Base-by-base conservation (phyloP, 2,113 vertebrate genomes). In the Sinocyclocheilus rhinocerous region DNA sequence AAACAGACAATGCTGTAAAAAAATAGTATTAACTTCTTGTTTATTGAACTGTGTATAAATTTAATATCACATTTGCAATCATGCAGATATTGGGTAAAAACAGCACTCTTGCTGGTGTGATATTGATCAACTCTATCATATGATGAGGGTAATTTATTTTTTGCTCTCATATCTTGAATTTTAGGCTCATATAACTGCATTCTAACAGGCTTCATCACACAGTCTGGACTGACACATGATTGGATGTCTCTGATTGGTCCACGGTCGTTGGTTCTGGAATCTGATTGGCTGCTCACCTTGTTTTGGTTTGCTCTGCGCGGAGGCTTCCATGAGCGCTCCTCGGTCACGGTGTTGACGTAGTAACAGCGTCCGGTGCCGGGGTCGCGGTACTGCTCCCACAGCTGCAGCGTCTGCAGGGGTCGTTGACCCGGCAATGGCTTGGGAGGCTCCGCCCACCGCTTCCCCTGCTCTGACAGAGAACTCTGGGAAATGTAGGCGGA, bases 271-370 rank as follows among this genome's bases (percentile, higher is more conserved):
- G 18, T 22, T 22, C 18, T 4, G 0, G 4, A 18, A 39, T 22
- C 33, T 22, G 69, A 72, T 72, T 72, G 69, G 33, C 4, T 4
- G 18, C 61, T 85, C 77, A 89, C 86, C 86, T 0, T 84, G 45
- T 70, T 65, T 55, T 57, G 45, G 29, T 13, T 93, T 24, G 92
- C 89, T 70, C 90, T 90, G 1, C 96, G 95, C 0, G 96, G 96
- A 0, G 96, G 96, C 86, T 97, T 97, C 96, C 96, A 97, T 65
- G 97, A 97, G 81, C 94, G 96, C 87, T 94, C 95, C 76, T 95
- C 94, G 0, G 96, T 97, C 63, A 94, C 84, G 87, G 88, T 94
- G 86, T 96, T 94, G 88, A 96, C 90, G 52, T 96, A 97, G 89
- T 92, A 96, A 89, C 88, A 93, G 89, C 96, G 95, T 16, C 95